A percentile compares a stretch with the other conserved stretches of the same genome.
Evolutionary conservation across 2,888 invertebrate species (phyloP).

Genomic region (Chaetoderma sp.): DNA sequence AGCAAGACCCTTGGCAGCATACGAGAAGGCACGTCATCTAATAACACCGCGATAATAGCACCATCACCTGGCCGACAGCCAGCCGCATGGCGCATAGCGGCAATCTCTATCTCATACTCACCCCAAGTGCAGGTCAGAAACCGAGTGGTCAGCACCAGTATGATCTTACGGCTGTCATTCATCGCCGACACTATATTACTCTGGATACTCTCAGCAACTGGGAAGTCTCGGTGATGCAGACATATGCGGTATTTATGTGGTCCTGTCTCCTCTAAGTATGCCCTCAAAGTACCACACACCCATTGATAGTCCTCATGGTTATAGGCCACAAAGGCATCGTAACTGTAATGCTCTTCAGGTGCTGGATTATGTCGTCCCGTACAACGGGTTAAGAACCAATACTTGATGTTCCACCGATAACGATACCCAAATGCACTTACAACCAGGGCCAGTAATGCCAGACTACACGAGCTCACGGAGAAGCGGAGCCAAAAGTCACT

Average conservation of each 20-base stretch:
- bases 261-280: neutral
- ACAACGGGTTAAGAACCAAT: neutral
- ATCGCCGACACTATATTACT: neutral
- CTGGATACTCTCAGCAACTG: neutral
- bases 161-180: neutral
- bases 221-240: neutral
- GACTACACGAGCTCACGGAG: neutral
- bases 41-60: neutral
- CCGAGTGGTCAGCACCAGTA: neutral
- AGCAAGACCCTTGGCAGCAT: neutral
- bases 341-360: neutral
- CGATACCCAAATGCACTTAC: neutral
- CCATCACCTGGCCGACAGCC: neutral
- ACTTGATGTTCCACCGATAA: neutral
- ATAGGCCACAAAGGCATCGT: slow-evolving; percentile 8
- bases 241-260: neutral
- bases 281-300: neutral
- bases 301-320: neutral
- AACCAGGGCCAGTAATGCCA: neutral
- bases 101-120: slow-evolving; percentile 7
- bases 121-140: neutral
- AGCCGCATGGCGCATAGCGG: neutral
- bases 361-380: neutral
- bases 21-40: slow-evolving; percentile 2
- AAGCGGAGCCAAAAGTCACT: neutral